Base-by-base conservation (phyloP, 2,113 vertebrate species). In the Ciconia boyciana region DNA sequence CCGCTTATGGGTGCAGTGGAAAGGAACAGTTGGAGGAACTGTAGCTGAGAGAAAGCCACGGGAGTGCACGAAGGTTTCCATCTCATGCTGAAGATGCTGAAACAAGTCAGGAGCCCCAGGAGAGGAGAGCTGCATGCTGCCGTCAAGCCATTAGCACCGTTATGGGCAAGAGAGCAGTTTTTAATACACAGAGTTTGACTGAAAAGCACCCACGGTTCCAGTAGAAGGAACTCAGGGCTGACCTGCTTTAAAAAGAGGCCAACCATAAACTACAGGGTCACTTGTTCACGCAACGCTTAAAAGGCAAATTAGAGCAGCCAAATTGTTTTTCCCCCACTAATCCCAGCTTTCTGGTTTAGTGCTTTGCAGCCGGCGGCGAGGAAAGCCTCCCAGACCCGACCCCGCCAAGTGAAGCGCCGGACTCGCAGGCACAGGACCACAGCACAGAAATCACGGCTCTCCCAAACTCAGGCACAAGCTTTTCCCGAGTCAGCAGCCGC, bases 181-280 rank as follows among this genome's bases (percentile, higher is more conserved):
- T 65, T 11, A 48, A 68, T 10, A 12, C 43, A 26, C 20, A 13
- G 39, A 9, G n/a, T 14, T 12, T 29, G 76, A 52, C 51, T 69
- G 77, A 13, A 72, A 68, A 89, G 5, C 14, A 5, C 72, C 57
- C 41, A 1, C 5, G 1, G 58, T 29, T 69, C 65, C 78, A 77
- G 71, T 1, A 82, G 90, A 58, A 72, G 85, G 41, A 88, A 32
- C 58, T 60, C 41, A 4, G 68, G 51, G 18, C 25, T 91, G 91
- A 94, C 55, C 87, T 49, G 55, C 89, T 96, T 84, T 84, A 55
- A 34, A 82, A 68, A 79, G 89, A 89, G 69, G 91, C 94, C 95
- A 96, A 71, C 65, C 93, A 85, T 68, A 60, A 96, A 89, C 69
- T 43, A 8, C 0, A 10, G 65, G 93, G 94, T 93, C 93, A 91